Conservation (phyloP, 2,797 vertebrate genomes). For the Mergus octosetaceus region DNA sequence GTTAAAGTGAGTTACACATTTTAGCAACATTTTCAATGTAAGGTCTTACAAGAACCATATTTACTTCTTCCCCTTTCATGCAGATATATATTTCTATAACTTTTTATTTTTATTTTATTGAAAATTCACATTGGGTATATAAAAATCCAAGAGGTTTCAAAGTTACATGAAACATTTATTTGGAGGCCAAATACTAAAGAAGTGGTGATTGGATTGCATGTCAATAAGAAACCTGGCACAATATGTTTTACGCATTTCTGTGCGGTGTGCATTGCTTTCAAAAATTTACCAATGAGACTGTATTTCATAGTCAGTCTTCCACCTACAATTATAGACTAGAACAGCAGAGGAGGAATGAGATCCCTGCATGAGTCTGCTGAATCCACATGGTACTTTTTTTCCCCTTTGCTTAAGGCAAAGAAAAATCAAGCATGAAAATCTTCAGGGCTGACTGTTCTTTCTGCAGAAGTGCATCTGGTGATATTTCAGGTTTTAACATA, state of each 20-base stretch:
- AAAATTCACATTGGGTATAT: neutral
- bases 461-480: neutral
- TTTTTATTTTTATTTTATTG: neutral
- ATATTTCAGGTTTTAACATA: slow-evolving; percentile 7
- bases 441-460: neutral
- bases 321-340: neutral
- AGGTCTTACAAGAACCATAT: neutral
- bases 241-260: neutral
- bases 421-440: slow-evolving; percentile 9
- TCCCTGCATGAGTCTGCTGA: neutral
- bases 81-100: neutral
- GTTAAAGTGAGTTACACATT: neutral
- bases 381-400: neutral
- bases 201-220: neutral
- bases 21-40: neutral
- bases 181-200: neutral
- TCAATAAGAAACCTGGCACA: neutral
- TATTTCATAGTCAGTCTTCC: neutral
- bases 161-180: neutral
- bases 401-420: neutral
- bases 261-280: neutral
- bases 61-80: neutral
- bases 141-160: neutral
- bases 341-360: neutral
- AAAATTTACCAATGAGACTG: neutral